Evolutionary conservation across 1,140 invertebrate genomes (phyloP).

Genomic region (Orussus abietinus): DNA sequence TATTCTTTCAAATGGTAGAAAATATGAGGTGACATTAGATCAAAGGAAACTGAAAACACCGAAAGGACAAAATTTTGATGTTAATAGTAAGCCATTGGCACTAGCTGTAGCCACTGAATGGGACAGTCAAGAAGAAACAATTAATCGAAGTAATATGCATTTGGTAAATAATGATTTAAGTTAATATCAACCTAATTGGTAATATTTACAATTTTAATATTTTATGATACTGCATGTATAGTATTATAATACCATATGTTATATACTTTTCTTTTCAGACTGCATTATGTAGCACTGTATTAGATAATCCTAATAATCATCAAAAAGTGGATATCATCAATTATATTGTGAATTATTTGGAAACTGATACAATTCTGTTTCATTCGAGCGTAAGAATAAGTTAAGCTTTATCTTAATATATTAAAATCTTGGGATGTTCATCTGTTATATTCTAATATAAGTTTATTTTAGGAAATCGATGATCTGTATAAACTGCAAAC

Average conservation of each 20-base stretch:
- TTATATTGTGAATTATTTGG: constrained; percentile 76
- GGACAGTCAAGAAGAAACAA: constrained; percentile 76
- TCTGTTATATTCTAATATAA: constrained; percentile 15
- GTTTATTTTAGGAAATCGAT: constrained; percentile 60
- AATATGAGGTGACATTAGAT: constrained; percentile 75
- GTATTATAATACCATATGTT: constrained; percentile 14
- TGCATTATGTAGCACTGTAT: constrained; percentile 80
- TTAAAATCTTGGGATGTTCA: constrained; percentile 3
- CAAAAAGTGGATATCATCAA: constrained; percentile 73
- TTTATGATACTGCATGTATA: constrained; percentile 13
- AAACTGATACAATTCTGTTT: constrained; percentile 84
- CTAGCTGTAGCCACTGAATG: constrained; percentile 89
- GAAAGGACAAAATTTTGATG: constrained; percentile 69
- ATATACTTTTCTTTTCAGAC: constrained; percentile 61
- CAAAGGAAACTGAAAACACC: constrained; percentile 87
- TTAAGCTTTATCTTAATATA: constrained; percentile 7
- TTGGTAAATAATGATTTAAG: constrained; percentile 60
- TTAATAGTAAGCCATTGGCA: constrained; percentile 83
- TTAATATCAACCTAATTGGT: background rate
- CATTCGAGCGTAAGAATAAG: constrained; percentile 61
- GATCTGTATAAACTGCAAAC: constrained; percentile 73
- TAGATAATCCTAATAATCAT: constrained; percentile 86
- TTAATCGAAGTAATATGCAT: constrained; percentile 82
- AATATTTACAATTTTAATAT: background rate
- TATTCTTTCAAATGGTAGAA: constrained; percentile 59